phyloP scores from a whole-genome alignment of 1,140 invertebrate genomes.

The Drosophila insularis region DNA sequence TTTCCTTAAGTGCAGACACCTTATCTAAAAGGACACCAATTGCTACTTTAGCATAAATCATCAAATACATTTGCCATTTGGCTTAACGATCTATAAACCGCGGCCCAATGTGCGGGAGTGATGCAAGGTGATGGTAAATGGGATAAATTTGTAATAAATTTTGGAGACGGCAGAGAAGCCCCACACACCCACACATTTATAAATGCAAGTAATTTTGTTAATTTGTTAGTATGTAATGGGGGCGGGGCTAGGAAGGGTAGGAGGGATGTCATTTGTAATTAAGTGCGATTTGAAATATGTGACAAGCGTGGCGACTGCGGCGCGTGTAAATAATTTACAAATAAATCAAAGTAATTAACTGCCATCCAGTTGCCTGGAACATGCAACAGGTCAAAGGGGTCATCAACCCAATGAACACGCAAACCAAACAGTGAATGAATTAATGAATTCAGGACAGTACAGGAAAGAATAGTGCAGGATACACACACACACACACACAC shows the following conservation, averaged over 20 bases:
- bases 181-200: neutral
- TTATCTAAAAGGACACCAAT: no score
- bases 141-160: conserved; percentile 51
- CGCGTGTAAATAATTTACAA: conserved; percentile 59
- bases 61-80: no score
- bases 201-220: conserved; percentile 51
- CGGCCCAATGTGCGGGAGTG: neutral
- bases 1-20: no score
- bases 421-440: neutral
- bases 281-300: conserved; percentile 75
- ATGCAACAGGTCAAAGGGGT: conserved; percentile 71
- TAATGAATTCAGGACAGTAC: neutral
- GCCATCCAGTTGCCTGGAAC: conserved; percentile 16
- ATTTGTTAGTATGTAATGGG: conserved; percentile 65
- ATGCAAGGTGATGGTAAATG: conserved; percentile 19
- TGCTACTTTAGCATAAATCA: no score
- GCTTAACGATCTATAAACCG: neutral
- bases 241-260: neutral
- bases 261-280: conserved; percentile 47
- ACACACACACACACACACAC: neutral
- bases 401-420: conserved; percentile 29
- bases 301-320: conserved; percentile 43
- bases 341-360: conserved; percentile 81
- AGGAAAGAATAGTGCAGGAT: neutral
- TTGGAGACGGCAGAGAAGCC: conserved; percentile 13